Percentiles rank a stretch among this genome's conserved stretches.
These are phyloP conservation scores for Caenorhabditis latens DNA, from an alignment of 1,140 invertebrate species.

Conservation along the genomic window DNA sequence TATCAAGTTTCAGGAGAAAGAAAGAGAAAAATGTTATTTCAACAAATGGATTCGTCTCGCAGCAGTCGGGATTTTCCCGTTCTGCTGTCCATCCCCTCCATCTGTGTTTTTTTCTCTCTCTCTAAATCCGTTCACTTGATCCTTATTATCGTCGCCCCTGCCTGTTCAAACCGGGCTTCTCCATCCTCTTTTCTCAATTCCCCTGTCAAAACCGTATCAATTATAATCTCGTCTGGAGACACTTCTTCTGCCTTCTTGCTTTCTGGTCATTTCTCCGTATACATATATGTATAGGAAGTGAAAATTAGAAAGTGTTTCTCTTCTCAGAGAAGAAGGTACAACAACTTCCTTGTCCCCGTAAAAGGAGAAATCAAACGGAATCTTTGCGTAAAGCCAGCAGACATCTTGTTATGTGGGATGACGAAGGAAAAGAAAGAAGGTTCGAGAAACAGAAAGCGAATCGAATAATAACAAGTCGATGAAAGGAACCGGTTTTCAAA, in stretches of 20 bases:
- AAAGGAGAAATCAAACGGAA: background rate
- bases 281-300: background rate
- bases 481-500: slow-evolving; percentile 36
- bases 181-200: background rate
- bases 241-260: slow-evolving; percentile 1
- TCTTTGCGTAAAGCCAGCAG: background rate
- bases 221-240: slow-evolving; percentile 6
- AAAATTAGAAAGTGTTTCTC: slow-evolving; percentile 18
- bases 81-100: no score
- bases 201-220: slow-evolving; percentile 37
- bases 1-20: no score
- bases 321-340: background rate
- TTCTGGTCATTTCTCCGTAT: slow-evolving; percentile 19
- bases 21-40: no score
- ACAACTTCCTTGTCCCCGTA: slow-evolving; percentile 38
- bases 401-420: slow-evolving; percentile 14
- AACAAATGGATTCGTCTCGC: no score
- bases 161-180: slow-evolving; percentile 6
- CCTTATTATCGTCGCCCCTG: background rate
- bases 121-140: background rate
- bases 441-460: slow-evolving; percentile 12
- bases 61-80: no score
- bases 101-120: background rate
- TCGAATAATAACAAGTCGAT: slow-evolving; percentile 40
- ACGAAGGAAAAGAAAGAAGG: slow-evolving; percentile 8